Percentiles rank a stretch among this genome's conserved stretches.
Evolutionary conservation across 1,140 invertebrate genomes (phyloP).

Genomic region (Hermetia illucens): DNA sequence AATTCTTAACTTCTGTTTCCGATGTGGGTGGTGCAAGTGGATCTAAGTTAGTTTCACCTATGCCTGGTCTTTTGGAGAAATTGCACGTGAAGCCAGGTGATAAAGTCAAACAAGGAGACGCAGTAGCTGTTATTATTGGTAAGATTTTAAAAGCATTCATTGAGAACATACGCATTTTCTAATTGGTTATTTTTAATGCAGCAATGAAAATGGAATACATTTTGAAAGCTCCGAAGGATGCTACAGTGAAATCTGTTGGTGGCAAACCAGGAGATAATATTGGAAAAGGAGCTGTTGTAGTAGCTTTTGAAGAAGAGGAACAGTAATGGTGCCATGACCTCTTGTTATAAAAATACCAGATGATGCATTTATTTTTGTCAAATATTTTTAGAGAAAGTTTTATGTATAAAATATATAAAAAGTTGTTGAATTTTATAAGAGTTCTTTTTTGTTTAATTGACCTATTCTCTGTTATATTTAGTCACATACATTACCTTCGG

Average conservation of each 20-base stretch:
- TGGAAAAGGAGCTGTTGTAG: conserved; percentile 50
- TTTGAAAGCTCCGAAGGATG: conserved; percentile 64
- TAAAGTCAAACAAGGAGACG: conserved; percentile 56
- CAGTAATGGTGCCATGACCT: too few species aligned
- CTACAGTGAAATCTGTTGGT: conserved; percentile 56
- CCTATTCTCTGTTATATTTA: too few species aligned
- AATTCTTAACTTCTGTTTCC: conserved; percentile 30
- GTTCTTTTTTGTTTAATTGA: too few species aligned
- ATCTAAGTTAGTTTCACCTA: conserved; percentile 50
- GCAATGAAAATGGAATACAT: conserved; percentile 99
- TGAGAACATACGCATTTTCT: background rate
- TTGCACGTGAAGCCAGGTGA: conserved; percentile 69
- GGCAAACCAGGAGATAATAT: conserved; percentile 71
- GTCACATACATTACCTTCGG: too few species aligned
- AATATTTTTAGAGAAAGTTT: too few species aligned
- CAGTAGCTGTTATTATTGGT: conserved; percentile 61
- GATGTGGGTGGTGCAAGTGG: conserved; percentile 17
- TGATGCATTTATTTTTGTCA: too few species aligned
- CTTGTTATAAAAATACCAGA: too few species aligned
- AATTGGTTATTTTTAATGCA: conserved; percentile 3
- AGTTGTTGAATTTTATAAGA: too few species aligned
- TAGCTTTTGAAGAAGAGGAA: conserved; percentile 36
- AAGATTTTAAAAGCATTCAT: background rate
- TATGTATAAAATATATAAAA: too few species aligned
- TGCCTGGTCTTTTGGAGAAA: conserved; percentile 92